Conservation (phyloP, 2,888 invertebrate genomes). For the Pilophorus perplexus region DNA sequence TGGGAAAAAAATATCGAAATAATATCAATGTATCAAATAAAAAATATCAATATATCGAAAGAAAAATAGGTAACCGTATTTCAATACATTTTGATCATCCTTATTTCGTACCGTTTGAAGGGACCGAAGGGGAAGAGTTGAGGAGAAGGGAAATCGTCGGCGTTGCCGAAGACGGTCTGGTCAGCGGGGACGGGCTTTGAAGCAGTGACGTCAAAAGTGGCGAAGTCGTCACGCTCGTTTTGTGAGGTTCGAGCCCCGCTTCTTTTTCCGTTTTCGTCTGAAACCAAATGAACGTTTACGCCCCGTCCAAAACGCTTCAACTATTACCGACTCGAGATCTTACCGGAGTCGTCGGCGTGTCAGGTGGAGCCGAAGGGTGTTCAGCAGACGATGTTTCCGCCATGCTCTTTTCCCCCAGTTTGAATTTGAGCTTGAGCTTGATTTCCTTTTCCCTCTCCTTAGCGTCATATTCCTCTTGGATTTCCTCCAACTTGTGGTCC, state of each 20-base stretch:
- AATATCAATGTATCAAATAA: too few species aligned
- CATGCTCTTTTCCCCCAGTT: conserved; percentile 41
- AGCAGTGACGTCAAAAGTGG: conserved; percentile 79
- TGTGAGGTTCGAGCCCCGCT: conserved; percentile 13
- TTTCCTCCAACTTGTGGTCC: conserved; percentile 60
- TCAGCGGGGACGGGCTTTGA: conserved; percentile 64
- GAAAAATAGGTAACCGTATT: too few species aligned
- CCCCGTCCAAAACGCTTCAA: not conserved
- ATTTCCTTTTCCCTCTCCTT: conserved; percentile 64
- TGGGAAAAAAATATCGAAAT: too few species aligned
- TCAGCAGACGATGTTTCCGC: conserved; percentile 5
- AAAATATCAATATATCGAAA: too few species aligned
- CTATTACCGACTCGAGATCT: conserved; percentile 43
- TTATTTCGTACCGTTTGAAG: conserved; percentile 43
- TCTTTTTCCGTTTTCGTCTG: conserved; percentile 20
- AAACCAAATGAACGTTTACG: not conserved
- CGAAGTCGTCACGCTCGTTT: conserved; percentile 49
- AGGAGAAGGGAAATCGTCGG: conserved; percentile 60
- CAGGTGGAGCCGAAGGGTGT: conserved; percentile 43
- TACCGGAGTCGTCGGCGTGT: conserved; percentile 46
- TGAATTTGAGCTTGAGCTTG: conserved; percentile 55
- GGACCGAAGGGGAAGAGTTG: conserved; percentile 51
- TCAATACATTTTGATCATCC: too few species aligned
- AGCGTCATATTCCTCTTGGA: conserved; percentile 52
- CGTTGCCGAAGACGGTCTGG: conserved; percentile 51